Base-by-base conservation (phyloP, 2,888 invertebrate genomes). In the Ephialtes manifestator region DNA sequence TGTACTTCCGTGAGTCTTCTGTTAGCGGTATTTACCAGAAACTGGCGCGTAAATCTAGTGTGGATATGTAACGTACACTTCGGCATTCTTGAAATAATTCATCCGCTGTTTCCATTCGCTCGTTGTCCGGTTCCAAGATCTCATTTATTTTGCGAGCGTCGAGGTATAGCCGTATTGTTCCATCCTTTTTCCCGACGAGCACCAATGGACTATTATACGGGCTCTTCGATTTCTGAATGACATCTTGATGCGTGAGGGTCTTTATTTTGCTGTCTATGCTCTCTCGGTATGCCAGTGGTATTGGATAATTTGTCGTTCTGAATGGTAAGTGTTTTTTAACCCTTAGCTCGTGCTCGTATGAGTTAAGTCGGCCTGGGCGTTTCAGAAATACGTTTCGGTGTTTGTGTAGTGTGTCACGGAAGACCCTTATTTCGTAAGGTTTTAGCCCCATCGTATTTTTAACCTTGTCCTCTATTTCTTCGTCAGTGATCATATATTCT, bases 381-480 rank as follows among this genome's bases (percentile, higher is more conserved):
- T 71, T 71, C 0, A 55, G 39, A 18, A 71, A 71, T 0, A 39
- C 71, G 13, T 20, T 18, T 0, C 71, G 35, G 8, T 71, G 55
- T 18, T 53, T 53, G 1, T 5, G 11, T 0, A 71, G 28, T 0
- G 55, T 4, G 11, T 20, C 35, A 0, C 5, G 18, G 7, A 71
- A 71, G 0, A 5, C 13, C 0, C 5, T n/a, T 5, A 18, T 1
- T 20, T 71, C 18, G 13, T 20, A 8, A 0, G 35, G 7, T 0
- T 5, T 18, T 10, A 55, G 18, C 1, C 71, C 53, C 10, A 53
- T 8, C 13, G 71, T 55, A 2, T 18, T 39, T 1, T 0, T 2
- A 0, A 55, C 39, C 13, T 71, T 53, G 5, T 53, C 20, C 0
- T 53, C 39, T 0, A 53, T 55, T 20, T 53, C 39, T 20, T 71